A percentile compares a stretch with the other conserved stretches of the same genome.
phyloP scores from a whole-genome alignment of 1,140 invertebrate species.

The Temnothorax nylanderi region DNA sequence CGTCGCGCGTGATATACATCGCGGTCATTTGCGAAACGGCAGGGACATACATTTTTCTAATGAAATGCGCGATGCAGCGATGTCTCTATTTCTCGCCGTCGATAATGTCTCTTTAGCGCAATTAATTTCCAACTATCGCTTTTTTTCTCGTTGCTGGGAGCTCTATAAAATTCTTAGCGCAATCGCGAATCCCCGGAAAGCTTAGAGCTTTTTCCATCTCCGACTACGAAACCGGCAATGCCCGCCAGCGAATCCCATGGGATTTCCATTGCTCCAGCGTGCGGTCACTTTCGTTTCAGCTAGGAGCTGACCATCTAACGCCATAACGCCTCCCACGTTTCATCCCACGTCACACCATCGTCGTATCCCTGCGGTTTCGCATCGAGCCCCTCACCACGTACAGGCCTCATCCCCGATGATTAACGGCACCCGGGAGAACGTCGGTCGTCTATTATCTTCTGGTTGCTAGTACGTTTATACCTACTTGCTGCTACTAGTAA shows the following conservation, averaged over 20 bases:
- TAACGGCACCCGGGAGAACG: slow-evolving; percentile 82
- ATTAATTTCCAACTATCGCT: slow-evolving; percentile 2
- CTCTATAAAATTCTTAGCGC: not conserved
- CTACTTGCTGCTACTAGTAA: slow-evolving; percentile 63
- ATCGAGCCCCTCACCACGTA: slow-evolving; percentile 56
- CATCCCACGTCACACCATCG: slow-evolving; percentile 61
- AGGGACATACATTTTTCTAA: slow-evolving; percentile 15
- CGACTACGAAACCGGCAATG: slow-evolving; percentile 11
- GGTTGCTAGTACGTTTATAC: slow-evolving; percentile 74
- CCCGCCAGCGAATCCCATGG: slow-evolving; percentile 56
- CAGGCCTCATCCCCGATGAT: slow-evolving; percentile 80
- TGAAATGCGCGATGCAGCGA: not conserved
- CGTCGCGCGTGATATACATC: slow-evolving; percentile 44
- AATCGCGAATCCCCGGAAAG: not conserved
- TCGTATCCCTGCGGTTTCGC: slow-evolving; percentile 76
- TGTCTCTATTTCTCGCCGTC: not conserved
- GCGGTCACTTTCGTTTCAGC: slow-evolving; percentile 83
- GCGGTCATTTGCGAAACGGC: slow-evolving; percentile 38
- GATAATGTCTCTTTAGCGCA: slow-evolving; percentile 12
- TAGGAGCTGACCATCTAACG: slow-evolving; percentile 74
- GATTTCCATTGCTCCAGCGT: slow-evolving; percentile 69
- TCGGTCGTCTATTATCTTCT: slow-evolving; percentile 77
- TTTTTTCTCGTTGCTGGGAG: not conserved
- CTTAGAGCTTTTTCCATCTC: not conserved
- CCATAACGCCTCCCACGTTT: slow-evolving; percentile 68